Conservation (phyloP, 2,113 vertebrate genomes). For the Pygoscelis adeliae region DNA sequence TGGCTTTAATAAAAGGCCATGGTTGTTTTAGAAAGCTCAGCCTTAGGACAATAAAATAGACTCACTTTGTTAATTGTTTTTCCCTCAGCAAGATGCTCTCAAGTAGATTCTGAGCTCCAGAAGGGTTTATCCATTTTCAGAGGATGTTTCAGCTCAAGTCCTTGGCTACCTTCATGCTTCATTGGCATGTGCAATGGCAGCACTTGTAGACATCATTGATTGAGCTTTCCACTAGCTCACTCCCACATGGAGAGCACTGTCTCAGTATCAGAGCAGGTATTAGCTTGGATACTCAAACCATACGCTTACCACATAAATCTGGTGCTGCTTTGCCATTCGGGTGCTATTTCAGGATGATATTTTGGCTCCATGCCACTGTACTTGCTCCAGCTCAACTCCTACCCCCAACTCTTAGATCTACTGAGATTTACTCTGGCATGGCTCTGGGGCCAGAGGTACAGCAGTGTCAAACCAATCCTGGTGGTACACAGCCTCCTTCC, state of each 20-base stretch:
- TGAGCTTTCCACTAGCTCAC: background rate
- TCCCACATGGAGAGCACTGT: background rate
- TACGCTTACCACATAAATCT: background rate
- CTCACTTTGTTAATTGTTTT: background rate
- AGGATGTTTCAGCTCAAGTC: background rate
- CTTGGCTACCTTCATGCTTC: background rate
- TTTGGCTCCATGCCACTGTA: background rate
- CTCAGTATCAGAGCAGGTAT: background rate
- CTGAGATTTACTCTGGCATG: background rate
- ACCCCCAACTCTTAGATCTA: background rate
- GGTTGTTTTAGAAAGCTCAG: background rate
- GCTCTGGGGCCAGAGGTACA: fast-evolving
- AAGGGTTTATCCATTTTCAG: background rate
- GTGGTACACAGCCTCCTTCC: background rate
- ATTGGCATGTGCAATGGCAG: background rate
- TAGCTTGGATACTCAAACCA: background rate
- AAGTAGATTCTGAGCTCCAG: background rate
- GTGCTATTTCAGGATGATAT: background rate
- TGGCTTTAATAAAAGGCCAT: background rate
- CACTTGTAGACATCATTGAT: background rate
- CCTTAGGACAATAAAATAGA: background rate
- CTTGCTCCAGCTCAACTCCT: background rate
- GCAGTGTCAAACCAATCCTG: background rate
- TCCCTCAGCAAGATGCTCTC: background rate
- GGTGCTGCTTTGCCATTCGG: background rate